Base-by-base conservation (phyloP, 2,113 vertebrate genomes). In the Rhizomys pruinosus region DNA sequence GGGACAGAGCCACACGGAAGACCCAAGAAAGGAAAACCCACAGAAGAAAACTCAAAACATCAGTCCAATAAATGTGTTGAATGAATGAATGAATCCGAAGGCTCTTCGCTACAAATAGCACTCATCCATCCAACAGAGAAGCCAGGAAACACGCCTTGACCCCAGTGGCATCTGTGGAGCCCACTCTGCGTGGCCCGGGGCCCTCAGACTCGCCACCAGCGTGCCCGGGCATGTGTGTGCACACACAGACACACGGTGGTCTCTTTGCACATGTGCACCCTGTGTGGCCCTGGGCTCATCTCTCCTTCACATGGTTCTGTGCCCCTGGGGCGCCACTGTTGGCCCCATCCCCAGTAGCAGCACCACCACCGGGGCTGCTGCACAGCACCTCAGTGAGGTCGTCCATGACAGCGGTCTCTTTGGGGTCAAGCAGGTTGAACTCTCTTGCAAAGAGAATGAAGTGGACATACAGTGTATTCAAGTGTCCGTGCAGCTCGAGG, bases 391-490 rank as follows among this genome's bases (percentile, higher is more conserved):
- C 99, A 0, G 99, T 99, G 98, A 99, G 99, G 99, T 99, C 99
- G 52, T 99, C 99, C 99, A 99, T 99, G 98, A 99, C 98, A 97
- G 99, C 99, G 96, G 98, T 99, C 98, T 99, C 99, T 98, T 99
- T 99, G 98, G 99, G 98, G 98, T 99, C 99, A 87, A 99, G 99
- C 98, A 99, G 98, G 98, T 99, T 99, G 99, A 99, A 99, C 97
- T 99, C 99, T 98, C 99, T 98, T 98, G 99, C 98, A 96, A 99
- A 99, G 98, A 99, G 99, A 97, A 99, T 99, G 99, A 99, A 99
- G 98, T 99, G 99, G 98, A 98, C 98, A 90, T 99, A 99, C 92
- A 99, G 99, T 29, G 99, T 99, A 98, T 99, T 99, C 98, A 99
- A 98, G 98, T 99, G 99, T 98, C 99, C 99, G 95, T 99, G 99